Conservation (phyloP, 1,140 invertebrate genomes). For the Chionoecetes opilio region DNA sequence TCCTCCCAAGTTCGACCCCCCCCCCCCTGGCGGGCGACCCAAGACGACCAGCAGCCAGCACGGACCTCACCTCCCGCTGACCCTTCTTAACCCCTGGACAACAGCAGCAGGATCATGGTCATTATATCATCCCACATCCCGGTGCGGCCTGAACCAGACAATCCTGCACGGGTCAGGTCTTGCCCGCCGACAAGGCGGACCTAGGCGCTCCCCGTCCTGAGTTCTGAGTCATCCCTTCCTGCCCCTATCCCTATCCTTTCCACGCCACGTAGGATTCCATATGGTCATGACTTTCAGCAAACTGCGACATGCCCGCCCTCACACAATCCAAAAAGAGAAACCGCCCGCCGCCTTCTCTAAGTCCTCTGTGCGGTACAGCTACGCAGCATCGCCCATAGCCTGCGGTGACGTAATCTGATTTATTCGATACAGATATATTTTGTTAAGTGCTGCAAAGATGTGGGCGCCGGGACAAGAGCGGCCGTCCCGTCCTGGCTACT, state of each 20-base stretch:
- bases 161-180: not conserved
- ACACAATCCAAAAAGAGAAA: not conserved
- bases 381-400: not conserved
- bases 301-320: not conserved
- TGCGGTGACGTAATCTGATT: not conserved
- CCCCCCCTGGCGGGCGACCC: slow-evolving; percentile 4
- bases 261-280: not conserved
- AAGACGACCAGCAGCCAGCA: not conserved
- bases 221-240: too few relatives aligned
- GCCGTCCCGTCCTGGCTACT: too few relatives aligned
- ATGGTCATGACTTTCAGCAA: not conserved
- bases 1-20: slow-evolving; percentile 34
- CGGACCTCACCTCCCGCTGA: slow-evolving; percentile 56
- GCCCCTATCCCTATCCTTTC: not conserved
- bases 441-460: not conserved
- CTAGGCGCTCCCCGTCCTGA: not conserved
- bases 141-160: not conserved
- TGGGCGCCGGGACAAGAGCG: not conserved
- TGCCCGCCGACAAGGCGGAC: not conserved
- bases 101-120: slow-evolving; percentile 43
- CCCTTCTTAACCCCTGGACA: not conserved
- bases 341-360: not conserved
- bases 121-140: slow-evolving; percentile 31
- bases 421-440: not conserved
- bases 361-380: not conserved